Conservation (phyloP, 2,113 vertebrate genomes). For the Ophthalmolycus amberensis region DNA sequence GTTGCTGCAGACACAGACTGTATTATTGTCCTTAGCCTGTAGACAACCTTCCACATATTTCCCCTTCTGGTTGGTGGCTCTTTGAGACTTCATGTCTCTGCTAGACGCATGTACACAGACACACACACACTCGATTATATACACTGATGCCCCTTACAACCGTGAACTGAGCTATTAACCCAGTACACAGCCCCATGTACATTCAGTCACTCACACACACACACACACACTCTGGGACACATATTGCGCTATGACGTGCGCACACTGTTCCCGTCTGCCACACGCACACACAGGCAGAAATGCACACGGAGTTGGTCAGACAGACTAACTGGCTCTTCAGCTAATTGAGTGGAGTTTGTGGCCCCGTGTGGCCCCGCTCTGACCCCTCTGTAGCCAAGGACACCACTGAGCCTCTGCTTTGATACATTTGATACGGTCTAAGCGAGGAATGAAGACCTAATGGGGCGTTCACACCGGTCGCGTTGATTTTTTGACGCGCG, state of each 20-base stretch:
- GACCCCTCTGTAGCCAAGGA: constrained; percentile 85
- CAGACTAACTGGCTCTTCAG: constrained; percentile 85
- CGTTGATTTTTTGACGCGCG: too few species aligned
- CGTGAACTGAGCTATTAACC: constrained; percentile 82
- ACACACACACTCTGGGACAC: constrained; percentile 50
- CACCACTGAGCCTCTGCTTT: constrained; percentile 88
- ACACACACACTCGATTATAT: constrained; percentile 54
- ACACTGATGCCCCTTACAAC: constrained; percentile 70
- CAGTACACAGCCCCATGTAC: constrained; percentile 72
- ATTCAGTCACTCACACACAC: constrained; percentile 71
- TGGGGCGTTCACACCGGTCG: too few species aligned
- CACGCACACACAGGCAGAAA: constrained; percentile 39
- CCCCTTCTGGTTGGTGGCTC: constrained; percentile 68
- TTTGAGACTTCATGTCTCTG: constrained; percentile 76
- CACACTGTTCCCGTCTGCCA: constrained; percentile 26
- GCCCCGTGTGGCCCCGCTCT: constrained; percentile 84
- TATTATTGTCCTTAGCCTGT: constrained; percentile 74
- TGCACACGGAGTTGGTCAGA: constrained; percentile 67
- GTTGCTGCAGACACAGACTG: constrained; percentile 72
- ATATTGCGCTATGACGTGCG: constrained; percentile 23
- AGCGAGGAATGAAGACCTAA: constrained; percentile 86
- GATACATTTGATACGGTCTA: constrained; percentile 95
- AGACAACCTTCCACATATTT: constrained; percentile 78
- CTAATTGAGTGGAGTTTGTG: constrained; percentile 86
- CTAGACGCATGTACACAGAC: constrained; percentile 39